Base-by-base conservation (phyloP, 2,888 invertebrate species). In the Alsophila aescularia region DNA sequence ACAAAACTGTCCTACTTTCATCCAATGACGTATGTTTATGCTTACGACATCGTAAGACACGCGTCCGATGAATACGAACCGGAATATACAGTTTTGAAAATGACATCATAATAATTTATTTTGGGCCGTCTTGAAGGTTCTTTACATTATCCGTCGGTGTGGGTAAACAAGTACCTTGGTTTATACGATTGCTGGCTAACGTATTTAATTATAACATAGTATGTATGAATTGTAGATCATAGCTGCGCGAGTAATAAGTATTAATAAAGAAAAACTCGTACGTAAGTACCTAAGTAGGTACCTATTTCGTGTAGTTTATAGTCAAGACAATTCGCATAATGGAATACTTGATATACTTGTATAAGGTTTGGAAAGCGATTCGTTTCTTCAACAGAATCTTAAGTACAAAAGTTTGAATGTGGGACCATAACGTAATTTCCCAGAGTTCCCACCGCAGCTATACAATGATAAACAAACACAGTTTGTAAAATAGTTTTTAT, bases 381-480 rank as follows among this genome's bases (percentile, higher is more conserved):
- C 43, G 56, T 63, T 63, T 60, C 50, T 60, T 51, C 36, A 45
- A 52, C 34, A 44, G 41, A 42, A 50, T 45, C 6, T 49, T 56
- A 53, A 61, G 63, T 63, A 66, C 63, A 63, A 66, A 65, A 45
- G 39, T 54, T 52, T 37, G 24, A 43, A 40, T 27, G 59, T 63
- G 65, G 65, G 66, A 60, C 66, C 57, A 61, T 36, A 44, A 29
- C 13, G 9, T 50, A 24, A 48, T 45, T 56, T 44, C 57, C 59
- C 48, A 29, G 59, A 58, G 62, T 52, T 54, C 63, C 66, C 66
- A 63, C 62, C 63, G 61, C 53, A 50, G 40, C 39, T 39, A 57
- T 39, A 50, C 52, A 51, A 58, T 18, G 42, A 58, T 61, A 49
- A 54, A 29, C 10, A 24, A 18, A 24, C 29, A 29, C 29, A 10